Base-by-base conservation (phyloP, 2,888 invertebrate genomes). In the Drosophila setosimentum region DNA sequence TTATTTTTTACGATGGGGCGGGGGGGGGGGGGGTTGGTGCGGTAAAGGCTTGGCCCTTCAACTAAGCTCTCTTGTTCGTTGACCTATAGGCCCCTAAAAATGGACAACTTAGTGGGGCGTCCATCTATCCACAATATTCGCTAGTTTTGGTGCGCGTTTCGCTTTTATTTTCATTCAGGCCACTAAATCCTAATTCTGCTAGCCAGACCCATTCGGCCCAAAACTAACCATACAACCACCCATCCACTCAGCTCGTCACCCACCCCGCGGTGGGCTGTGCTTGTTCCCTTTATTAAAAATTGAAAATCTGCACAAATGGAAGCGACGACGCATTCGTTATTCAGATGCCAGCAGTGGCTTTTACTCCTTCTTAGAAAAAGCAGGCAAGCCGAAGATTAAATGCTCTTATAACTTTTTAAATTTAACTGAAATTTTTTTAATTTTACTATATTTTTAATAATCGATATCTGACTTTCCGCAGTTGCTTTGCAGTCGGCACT, bases 281-380 rank as follows among this genome's bases (percentile, higher is more conserved):
- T 60, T 69, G 62, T 54, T 69, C 66, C 81, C 77, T 83, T 81
- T 82, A 81, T 82, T 76, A 73, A 80, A 80, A 79, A 78, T 67
- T 72, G 61, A 78, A 48, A 63, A 72, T 65, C 77, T 68, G 66
- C 63, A 79, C 64, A 73, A 78, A 68, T 71, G 76, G 16, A 61
- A 54, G 58, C 53, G 54, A 27, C 29, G 61, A 37, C 45, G 71
- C 54, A 55, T 35, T 57, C 63, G 66, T 62, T 74, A 53, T 67
- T 71, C 66, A 71, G 68, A 45, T 16, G 21, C n/a, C 24, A 18
- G 27, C 53, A 18, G 40, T 48, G 55, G 70, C 16, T 18, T 2
- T 18, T 35, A 7, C 35, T 35, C 18, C 21, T 21, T 21, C 45
- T 24, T 24, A 1, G 16, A 45, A 24, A 3, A 7, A 16, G n/a